Base-by-base conservation (phyloP, 2,113 vertebrate species). In the Mesoclemmys tuberculata region DNA sequence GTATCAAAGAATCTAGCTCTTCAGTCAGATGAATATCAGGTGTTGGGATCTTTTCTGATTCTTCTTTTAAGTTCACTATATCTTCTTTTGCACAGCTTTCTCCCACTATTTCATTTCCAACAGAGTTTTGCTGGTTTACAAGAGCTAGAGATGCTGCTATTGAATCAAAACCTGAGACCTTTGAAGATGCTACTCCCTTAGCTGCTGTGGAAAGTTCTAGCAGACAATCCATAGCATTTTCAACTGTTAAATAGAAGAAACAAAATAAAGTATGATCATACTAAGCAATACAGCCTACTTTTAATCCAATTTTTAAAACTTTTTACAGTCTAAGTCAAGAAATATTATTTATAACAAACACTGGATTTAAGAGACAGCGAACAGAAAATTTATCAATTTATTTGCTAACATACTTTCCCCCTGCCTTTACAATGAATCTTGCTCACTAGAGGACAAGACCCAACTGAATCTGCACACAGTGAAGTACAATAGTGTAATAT, bases 161-260 rank as follows among this genome's bases (percentile, higher is more conserved):
- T 49, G 98, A 98, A 94, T 98, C 98, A 97, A 99, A 99, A 52
- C 97, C 97, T 51, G 98, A 98, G 52, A 88, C 93, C 64, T 96
- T 75, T 93, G 94, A 94, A 96, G 97, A 92, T 35, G 87, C 89
- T 88, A 95, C 97, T 75, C 87, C 97, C 97, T 99, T 98, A 85
- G 98, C 98, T 4, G 99, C 99, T 49, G 97, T 98, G 75, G 99
- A 99, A 80, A 99, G 98, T 96, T 99, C 99, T 97, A 99, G 97
- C 4, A 99, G 98, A 93, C 98, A 98, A 98, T 99, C 99, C 99
- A 99, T 99, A 48, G 99, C 99, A 12, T 98, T 97, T 97, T 99
- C 99, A 98, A 99, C 99, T 99, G 97, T 84, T 85, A 44, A 88
- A 68, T 78, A 92, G 94, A 7, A 51, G 58, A 85, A 96, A 94